Base-by-base conservation (phyloP, 2,888 invertebrate genomes). In the Ceratothoa steindachneri region DNA sequence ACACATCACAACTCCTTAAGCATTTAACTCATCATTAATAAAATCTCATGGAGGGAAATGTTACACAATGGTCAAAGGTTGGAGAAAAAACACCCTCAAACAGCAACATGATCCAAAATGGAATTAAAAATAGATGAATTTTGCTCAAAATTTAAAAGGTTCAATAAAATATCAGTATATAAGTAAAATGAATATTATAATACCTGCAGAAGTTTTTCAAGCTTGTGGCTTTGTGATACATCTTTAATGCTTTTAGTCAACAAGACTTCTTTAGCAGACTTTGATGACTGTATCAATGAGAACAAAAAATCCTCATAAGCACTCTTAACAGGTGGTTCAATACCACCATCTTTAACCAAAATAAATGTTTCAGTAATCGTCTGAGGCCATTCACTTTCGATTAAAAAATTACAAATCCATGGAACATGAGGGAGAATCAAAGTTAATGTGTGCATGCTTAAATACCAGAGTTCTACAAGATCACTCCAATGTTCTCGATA, bases 351-450 rank as follows among this genome's bases (percentile, higher is more conserved):
- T 9, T 71, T 72, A 0, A 94, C 93, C 85, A 92, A 91, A 80
- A 89, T 89, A 80, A 95, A 86, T 81, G 91, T 91, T 82, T 90
- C 90, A 69, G 93, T 87, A 72, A 95, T 93, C 12, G 93, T 94
- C 83, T 93, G 90, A 2, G 93, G 91, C 93, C 95, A 95, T n/a
- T 95, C 95, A 83, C 93, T 93, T 82, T 95, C 95, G 76, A 95
- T 90, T 2, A 93, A 91, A 85, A 94, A 94, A 82, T 94, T 93
- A 0, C 93, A 92, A 78, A 94, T 89, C 94, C 94, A 94, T 2
- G 93, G 75, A 24, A 77, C 89, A 77, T 90, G 88, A 22, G 92
- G 89, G 53, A 95, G 85, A 0, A 94, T 90, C 31, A 90, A 89
- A 82, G 93, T 90, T 88, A 95, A 90, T 0, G 95, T 94, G 84